phyloP scores from a whole-genome alignment of 37 sponge, comb jelly and placozoan genomes.

The Theonella swinhoei region DNA sequence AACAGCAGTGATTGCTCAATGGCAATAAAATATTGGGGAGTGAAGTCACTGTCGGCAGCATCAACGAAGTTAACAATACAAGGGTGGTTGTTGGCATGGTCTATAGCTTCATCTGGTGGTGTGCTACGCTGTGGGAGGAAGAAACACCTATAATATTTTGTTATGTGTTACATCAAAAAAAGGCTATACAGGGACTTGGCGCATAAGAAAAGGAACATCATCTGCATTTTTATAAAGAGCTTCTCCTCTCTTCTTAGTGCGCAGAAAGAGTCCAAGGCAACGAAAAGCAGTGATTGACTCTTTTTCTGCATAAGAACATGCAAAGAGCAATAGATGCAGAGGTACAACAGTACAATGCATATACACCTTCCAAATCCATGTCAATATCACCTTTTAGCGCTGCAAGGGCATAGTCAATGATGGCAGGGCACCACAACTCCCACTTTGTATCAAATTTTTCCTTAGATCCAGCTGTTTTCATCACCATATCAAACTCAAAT shows the following conservation, averaged over 20 bases:
- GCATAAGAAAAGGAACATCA: too few species aligned
- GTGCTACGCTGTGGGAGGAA: background rate
- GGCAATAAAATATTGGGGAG: background rate
- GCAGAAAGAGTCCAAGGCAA: background rate
- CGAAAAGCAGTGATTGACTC: slow-evolving; percentile 4
- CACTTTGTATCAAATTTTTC: too few species aligned
- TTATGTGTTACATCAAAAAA: background rate
- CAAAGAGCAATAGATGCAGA: background rate
- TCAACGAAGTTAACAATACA: slow-evolving; percentile 14
- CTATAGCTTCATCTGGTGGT: slow-evolving; percentile 16
- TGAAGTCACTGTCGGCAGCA: background rate
- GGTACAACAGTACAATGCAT: background rate
- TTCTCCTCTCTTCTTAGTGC: background rate
- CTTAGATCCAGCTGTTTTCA: too few species aligned
- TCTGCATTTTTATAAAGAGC: too few species aligned
- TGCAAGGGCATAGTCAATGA: too few species aligned
- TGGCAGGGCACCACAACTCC: too few species aligned
- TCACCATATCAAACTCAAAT: too few species aligned
- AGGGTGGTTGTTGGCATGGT: slow-evolving; percentile 2
- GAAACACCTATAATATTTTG: background rate
- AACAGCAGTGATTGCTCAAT: slow-evolving; percentile 9
- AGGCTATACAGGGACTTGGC: too few species aligned
- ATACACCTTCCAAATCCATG: background rate
- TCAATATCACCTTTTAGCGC: too few species aligned
- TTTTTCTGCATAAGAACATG: background rate